These are phyloP conservation scores for Corydoras sp. DNA, from an alignment of 2,113 vertebrate species.

Conservation along the genomic window DNA sequence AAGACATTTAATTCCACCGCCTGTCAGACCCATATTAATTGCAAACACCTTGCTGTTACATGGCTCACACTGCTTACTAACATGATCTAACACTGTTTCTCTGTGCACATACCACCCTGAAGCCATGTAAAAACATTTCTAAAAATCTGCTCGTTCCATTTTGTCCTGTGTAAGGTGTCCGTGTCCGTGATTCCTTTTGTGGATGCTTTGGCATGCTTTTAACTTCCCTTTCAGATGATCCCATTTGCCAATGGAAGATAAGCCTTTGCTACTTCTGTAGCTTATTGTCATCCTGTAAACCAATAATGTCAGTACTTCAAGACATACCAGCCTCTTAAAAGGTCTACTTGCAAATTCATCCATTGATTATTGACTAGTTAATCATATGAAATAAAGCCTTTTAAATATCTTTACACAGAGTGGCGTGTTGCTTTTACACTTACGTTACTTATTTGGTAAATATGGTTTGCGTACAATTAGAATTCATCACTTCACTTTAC, in stretches of 20 bases:
- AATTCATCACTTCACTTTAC: too few relatives aligned
- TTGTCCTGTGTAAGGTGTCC: slow-evolving; percentile 54
- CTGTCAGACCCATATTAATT: slow-evolving; percentile 25
- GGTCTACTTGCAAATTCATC: slow-evolving; percentile 51
- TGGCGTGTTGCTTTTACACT: slow-evolving; percentile 37
- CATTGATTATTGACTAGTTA: slow-evolving; percentile 56
- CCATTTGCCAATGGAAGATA: slow-evolving; percentile 52
- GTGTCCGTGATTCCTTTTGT: slow-evolving; percentile 63
- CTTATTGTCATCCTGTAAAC: slow-evolving; percentile 55
- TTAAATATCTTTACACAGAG: slow-evolving; percentile 55
- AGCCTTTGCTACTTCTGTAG: slow-evolving; percentile 43
- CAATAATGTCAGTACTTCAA: slow-evolving; percentile 47
- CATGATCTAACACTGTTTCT: slow-evolving; percentile 27
- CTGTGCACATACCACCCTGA: slow-evolving; percentile 15
- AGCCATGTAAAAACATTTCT: slow-evolving; percentile 38
- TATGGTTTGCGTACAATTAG: too few relatives aligned
- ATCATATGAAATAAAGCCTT: slow-evolving; percentile 68
- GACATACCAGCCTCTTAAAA: slow-evolving; percentile 49
- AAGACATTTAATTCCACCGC: slow-evolving; percentile 30
- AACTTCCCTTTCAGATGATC: slow-evolving; percentile 43
- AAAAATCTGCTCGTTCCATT: slow-evolving; percentile 44
- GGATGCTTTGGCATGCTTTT: slow-evolving; percentile 62
- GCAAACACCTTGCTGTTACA: slow-evolving; percentile 52
- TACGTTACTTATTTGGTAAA: neutral
- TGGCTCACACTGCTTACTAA: slow-evolving; percentile 56